A percentile compares a stretch with the other conserved stretches of the same genome.
Evolutionary conservation across 2,797 vertebrate genomes (phyloP).

Genomic region (Phataginus tricuspis): DNA sequence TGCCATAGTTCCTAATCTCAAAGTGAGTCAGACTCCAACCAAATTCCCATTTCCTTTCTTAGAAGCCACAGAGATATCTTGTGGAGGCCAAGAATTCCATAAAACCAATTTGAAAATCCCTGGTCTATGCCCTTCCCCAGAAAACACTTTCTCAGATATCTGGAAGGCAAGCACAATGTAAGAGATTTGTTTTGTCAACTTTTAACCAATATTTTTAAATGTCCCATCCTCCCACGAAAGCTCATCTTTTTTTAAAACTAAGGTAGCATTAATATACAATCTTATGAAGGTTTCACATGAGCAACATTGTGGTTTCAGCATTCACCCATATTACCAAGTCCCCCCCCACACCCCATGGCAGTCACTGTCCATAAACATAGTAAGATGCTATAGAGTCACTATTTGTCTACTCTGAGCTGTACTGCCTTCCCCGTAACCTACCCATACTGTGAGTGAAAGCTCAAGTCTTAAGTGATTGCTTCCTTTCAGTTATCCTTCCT

Average conservation of each 20-base stretch:
- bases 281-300: too few species aligned
- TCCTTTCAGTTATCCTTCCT: neutral
- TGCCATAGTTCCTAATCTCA: neutral
- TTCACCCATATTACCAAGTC: too few species aligned
- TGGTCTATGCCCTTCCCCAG: neutral
- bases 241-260: neutral
- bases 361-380: too few species aligned
- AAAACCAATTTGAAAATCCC: neutral
- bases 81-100: neutral
- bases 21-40: neutral
- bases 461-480: neutral
- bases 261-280: too few species aligned
- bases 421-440: too few species aligned
- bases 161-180: neutral
- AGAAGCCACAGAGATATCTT: neutral
- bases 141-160: neutral
- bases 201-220: neutral
- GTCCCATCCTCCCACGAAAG: neutral
- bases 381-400: too few species aligned
- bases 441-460: too few species aligned
- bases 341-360: too few species aligned
- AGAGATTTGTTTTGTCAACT: neutral
- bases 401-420: too few species aligned
- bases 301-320: too few species aligned
- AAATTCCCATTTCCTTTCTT: neutral